phyloP scores from a whole-genome alignment of 2,113 vertebrate genomes.

The Siphamia tubifer region DNA sequence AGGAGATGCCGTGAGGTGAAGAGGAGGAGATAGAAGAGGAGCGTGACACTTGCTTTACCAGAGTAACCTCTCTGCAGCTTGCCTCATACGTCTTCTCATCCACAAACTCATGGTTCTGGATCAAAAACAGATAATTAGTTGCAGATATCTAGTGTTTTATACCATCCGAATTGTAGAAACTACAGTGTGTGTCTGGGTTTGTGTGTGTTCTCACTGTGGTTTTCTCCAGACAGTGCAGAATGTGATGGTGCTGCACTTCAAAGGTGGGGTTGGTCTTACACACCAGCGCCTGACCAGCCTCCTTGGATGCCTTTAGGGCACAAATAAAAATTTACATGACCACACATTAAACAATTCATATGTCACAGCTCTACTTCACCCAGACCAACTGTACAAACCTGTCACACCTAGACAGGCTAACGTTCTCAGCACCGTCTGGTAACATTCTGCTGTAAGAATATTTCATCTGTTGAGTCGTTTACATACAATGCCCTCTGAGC shows the following conservation, averaged over 20 bases:
- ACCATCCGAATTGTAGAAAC: too few species aligned
- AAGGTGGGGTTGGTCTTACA: conserved; percentile 87
- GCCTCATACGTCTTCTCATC: conserved; percentile 90
- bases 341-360: neutral
- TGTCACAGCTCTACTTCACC: neutral
- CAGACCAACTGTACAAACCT: neutral
- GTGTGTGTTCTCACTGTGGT: conserved; percentile 87
- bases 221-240: conserved; percentile 96
- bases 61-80: conserved; percentile 86
- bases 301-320: conserved; percentile 85
- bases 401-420: neutral
- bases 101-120: conserved; percentile 92
- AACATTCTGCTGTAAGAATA: conserved; percentile 11
- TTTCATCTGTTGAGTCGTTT: conserved; percentile 6
- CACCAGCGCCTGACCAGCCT: conserved; percentile 90
- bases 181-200: neutral
- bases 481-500: conserved; percentile 9
- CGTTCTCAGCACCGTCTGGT: conserved; percentile 15
- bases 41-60: conserved; percentile 83
- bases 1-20: conserved; percentile 85
- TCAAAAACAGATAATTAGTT: neutral
- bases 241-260: conserved; percentile 92
- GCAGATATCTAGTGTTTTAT: neutral
- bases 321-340: conserved; percentile 49
- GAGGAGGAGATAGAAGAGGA: conserved; percentile 85